A percentile compares a stretch with the other conserved stretches of the same genome.
Conservation (phyloP, 2,113 vertebrate genomes). For the Circaetus cinerascens region DNA sequence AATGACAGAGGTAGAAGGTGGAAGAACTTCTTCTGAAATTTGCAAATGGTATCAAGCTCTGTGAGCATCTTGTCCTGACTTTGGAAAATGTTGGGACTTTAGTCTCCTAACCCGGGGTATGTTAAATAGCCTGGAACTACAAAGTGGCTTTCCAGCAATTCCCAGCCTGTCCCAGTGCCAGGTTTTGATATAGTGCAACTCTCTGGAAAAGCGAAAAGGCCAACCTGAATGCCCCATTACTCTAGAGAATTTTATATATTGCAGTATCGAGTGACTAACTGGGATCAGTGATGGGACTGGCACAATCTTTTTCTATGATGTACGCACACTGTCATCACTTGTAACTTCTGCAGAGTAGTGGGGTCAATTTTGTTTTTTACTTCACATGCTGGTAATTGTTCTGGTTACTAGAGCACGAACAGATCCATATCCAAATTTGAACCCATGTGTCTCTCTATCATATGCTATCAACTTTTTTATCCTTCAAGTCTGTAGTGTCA, state of each 20-base stretch:
- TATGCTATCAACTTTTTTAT: not conserved
- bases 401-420: not conserved
- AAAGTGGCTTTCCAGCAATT: not conserved
- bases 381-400: not conserved
- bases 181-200: not conserved
- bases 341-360: not conserved
- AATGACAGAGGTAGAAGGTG: not conserved
- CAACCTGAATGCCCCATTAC: not conserved
- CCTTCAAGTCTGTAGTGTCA: not conserved
- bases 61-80: not conserved
- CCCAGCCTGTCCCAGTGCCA: not conserved
- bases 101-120: not conserved
- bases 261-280: not conserved
- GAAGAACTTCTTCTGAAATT: not conserved
- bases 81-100: not conserved
- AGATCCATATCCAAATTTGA: not conserved
- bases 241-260: not conserved
- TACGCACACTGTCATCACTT: not conserved
- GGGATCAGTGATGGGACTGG: not conserved
- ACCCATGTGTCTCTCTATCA: not conserved
- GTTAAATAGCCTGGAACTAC: not conserved
- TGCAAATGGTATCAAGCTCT: not conserved
- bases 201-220: not conserved
- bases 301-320: not conserved
- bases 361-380: not conserved